Evolutionary conservation across 2,888 invertebrate genomes (phyloP).

Genomic region (Diplolepis rosae): DNA sequence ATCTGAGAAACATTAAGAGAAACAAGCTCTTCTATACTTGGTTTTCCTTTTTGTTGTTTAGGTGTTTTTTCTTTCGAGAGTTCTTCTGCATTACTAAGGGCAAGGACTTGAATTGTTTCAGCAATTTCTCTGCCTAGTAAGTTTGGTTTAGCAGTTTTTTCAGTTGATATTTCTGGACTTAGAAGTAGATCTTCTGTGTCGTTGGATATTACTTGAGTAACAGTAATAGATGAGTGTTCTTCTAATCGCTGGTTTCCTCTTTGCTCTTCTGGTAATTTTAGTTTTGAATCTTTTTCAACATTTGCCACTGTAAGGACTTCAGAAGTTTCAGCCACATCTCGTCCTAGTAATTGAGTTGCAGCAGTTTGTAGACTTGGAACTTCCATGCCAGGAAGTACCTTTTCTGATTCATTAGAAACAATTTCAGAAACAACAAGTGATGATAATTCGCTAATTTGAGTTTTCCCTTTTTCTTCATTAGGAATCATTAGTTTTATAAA

Average conservation of each 20-base stretch:
- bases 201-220: constrained; percentile 54
- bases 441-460: constrained; percentile 52
- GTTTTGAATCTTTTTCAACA: constrained; percentile 60
- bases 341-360: constrained; percentile 58
- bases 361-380: constrained; percentile 58
- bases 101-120: constrained; percentile 64
- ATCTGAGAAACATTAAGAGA: constrained; percentile 58
- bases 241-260: constrained; percentile 53
- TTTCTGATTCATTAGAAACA: constrained; percentile 57
- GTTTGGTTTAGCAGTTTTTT: constrained; percentile 54
- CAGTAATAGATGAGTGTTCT: constrained; percentile 50
- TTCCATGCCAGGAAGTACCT: constrained; percentile 43
- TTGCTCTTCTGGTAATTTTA: constrained; percentile 49
- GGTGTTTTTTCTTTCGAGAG: constrained; percentile 43
- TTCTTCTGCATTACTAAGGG: constrained; percentile 54
- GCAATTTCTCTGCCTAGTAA: constrained; percentile 66
- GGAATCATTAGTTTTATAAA: constrained; percentile 45
- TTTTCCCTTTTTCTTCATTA: constrained; percentile 50
- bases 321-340: constrained; percentile 71
- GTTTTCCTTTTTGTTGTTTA: constrained; percentile 50
- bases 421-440: constrained; percentile 56
- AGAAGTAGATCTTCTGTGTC: constrained; percentile 54
- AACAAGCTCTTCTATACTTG: constrained; percentile 49
- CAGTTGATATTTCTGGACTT: constrained; percentile 41
- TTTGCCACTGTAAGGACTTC: constrained; percentile 64